Base-by-base conservation (phyloP, 2,888 invertebrate species). In the Heteromurus nitidus region DNA sequence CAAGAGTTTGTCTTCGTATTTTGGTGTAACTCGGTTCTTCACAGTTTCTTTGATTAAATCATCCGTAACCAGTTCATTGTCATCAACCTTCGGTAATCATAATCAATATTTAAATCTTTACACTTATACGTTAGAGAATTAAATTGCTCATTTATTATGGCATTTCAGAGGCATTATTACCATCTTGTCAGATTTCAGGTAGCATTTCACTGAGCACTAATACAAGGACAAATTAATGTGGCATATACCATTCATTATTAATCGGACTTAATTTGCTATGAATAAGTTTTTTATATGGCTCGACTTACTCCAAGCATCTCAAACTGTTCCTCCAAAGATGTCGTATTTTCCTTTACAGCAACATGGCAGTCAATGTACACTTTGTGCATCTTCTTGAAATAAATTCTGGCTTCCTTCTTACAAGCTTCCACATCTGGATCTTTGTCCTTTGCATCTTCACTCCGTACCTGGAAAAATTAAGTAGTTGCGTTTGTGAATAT, bases 191-290 rank as follows among this genome's bases (percentile, higher is more conserved):
- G 62, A 62, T 62, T 84, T 82, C 1, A 84, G 55, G 24, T 82
- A 76, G 47, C 84, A 84, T 80, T 82, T 82, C 5, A 84, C 80
- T 0, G 84, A 80, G 36, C 84, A 84, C 84, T 84, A 42, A 11
- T 3, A 47, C 50, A 53, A 7, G 28, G 31, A 24, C 18, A 22
- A 44, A 42, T 26, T 58, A 62, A 28, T 50, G 13, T 68, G n/a
- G n/a, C n/a, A n/a, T n/a, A n/a, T 28, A 11, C 11, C 26, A 20
- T 13, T 13, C 22, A n/a, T n/a, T n/a, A n/a, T n/a, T n/a, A n/a
- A 42, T 22, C 20, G 44, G 24, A 65, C 16, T 3, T 30, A 55
- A 28, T 60, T 60, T 28, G 60, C 7, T 11, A 42, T 26, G 2
- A 22, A 44, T 50, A 28, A 9, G 22, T 53, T 64, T 74, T 7